These are phyloP conservation scores for Orthosia incerta DNA, from an alignment of 2,888 invertebrate genomes.

Conservation along the genomic window DNA sequence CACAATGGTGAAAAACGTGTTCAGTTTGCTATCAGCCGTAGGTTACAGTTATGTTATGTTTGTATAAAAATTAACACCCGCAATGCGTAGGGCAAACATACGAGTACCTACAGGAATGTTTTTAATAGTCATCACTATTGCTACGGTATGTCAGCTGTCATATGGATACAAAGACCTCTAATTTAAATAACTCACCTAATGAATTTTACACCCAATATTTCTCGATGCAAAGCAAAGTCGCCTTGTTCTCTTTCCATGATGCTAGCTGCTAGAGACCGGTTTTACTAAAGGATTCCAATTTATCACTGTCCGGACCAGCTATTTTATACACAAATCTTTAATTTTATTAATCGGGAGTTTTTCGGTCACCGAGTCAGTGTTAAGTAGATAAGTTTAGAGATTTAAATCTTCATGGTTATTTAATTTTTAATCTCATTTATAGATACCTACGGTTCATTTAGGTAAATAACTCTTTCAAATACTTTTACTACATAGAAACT, in stretches of 20 bases:
- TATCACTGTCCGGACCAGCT: no score
- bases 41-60: neutral
- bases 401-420: neutral
- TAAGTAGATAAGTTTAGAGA: no score
- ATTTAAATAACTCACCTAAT: no score
- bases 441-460: neutral
- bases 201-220: no score
- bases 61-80: neutral
- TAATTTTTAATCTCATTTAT: neutral
- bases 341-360: neutral
- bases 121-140: no score
- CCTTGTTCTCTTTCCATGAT: no score
- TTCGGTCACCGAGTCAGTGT: no score
- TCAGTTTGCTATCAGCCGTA: conserved; percentile 24
- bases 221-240: no score
- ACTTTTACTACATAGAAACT: neutral
- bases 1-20: conserved; percentile 18
- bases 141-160: no score
- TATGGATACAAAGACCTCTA: no score
- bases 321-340: neutral
- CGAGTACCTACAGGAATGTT: neutral
- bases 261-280: no score
- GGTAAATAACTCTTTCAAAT: neutral
- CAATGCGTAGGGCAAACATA: neutral
- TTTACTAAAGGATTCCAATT: no score